Evolutionary conservation across 2,888 invertebrate species (phyloP).

Genomic region (Plagodis dolabraria): DNA sequence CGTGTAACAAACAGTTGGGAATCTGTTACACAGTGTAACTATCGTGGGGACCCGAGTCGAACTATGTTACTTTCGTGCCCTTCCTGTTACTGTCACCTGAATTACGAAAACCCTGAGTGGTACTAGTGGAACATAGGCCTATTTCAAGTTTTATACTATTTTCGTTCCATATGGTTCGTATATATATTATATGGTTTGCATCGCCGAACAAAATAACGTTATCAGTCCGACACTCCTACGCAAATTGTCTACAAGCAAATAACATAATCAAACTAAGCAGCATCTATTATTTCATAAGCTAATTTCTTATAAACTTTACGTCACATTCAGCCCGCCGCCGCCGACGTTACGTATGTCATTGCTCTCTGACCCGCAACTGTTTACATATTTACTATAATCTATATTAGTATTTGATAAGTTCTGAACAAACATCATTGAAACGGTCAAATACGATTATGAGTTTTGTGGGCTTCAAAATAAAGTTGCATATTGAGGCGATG

Average conservation of each 20-base stretch:
- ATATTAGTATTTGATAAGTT: conserved; percentile 53
- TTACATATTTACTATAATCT: conserved; percentile 47
- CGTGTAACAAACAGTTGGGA: too few relatives aligned
- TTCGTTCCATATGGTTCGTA: too few relatives aligned
- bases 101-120: too few relatives aligned
- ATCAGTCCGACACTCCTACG: too few relatives aligned
- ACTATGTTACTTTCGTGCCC: too few relatives aligned
- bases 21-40: too few relatives aligned
- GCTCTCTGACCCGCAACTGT: conserved; percentile 61
- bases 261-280: conserved; percentile 6
- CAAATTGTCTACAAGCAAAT: conserved; percentile 1
- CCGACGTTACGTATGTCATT: conserved; percentile 53
- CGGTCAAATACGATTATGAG: conserved; percentile 32
- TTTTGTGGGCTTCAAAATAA: conserved; percentile 40
- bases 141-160: too few relatives aligned
- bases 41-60: too few relatives aligned
- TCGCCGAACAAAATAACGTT: too few relatives aligned
- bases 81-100: too few relatives aligned
- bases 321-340: conserved; percentile 37
- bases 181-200: too few relatives aligned
- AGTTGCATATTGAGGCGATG: conserved; percentile 18
- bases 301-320: conserved; percentile 41
- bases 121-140: too few relatives aligned
- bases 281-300: conserved; percentile 21
- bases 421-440: conserved; percentile 51